Evolutionary conservation across 1,140 invertebrate genomes (phyloP).

Genomic region (Drosophila kanapiae): DNA sequence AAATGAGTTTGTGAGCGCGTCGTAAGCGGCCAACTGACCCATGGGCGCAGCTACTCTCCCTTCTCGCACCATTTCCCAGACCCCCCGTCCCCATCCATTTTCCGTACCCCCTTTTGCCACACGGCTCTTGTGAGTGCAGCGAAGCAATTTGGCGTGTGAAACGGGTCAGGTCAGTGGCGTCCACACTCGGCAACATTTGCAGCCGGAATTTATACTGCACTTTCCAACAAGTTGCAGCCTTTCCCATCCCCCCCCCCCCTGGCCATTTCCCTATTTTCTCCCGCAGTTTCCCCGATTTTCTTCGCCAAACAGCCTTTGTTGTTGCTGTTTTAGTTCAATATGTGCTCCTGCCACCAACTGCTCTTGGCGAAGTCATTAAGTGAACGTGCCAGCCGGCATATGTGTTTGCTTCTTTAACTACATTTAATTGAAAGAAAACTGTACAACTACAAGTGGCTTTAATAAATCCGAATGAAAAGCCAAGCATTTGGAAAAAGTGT

Average conservation of each 20-base stretch:
- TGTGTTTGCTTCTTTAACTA: constrained; percentile 52
- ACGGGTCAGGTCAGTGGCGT: constrained; percentile 74
- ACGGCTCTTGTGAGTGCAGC: constrained; percentile 68
- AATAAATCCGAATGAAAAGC: constrained; percentile 27
- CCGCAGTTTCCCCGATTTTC: constrained; percentile 11
- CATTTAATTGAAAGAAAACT: constrained; percentile 80
- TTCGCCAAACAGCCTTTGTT: constrained; percentile 23
- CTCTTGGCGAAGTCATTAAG: constrained; percentile 77
- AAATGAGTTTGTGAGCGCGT: constrained; percentile 79
- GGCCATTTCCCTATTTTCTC: constrained; percentile 6
- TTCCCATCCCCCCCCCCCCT: not conserved
- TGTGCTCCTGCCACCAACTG: constrained; percentile 44
- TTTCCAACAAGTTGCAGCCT: constrained; percentile 62
- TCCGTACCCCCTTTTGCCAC: not conserved
- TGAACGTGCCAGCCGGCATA: constrained; percentile 39
- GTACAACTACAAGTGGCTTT: constrained; percentile 62
- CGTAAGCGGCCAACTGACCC: constrained; percentile 51
- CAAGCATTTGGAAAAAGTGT: not conserved
- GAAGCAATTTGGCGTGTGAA: constrained; percentile 82
- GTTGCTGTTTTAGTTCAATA: constrained; percentile 73
- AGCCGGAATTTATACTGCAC: constrained; percentile 70
- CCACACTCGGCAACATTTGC: constrained; percentile 35
- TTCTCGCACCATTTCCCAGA: not conserved
- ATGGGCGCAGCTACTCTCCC: not conserved
- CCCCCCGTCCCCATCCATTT: not conserved